A percentile compares a stretch with the other conserved stretches of the same genome.
phyloP scores from a whole-genome alignment of 2,113 vertebrate genomes.

The Ptilorrhoa leucosticta region DNA sequence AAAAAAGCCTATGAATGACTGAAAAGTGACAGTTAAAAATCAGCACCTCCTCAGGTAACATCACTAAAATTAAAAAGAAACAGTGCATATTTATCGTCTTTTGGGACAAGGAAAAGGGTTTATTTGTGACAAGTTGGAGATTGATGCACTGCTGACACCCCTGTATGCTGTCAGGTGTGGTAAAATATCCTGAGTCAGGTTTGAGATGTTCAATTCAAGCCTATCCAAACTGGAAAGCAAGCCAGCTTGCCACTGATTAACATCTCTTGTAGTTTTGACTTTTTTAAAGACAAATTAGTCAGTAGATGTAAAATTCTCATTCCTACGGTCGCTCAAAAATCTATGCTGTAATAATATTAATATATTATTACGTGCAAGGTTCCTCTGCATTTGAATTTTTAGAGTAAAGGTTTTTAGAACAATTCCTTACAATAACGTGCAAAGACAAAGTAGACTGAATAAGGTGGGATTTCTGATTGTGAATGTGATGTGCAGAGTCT shows the following conservation, averaged over 20 bases:
- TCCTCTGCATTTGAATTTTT: not conserved
- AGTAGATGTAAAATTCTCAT: not conserved
- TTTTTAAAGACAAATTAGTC: not conserved
- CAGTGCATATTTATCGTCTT: not conserved
- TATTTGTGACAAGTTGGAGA: not conserved
- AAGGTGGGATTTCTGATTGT: not conserved
- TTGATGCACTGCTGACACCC: not conserved
- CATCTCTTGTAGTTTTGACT: not conserved
- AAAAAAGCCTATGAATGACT: not conserved
- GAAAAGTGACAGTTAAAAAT: not conserved
- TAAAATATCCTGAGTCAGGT: not conserved
- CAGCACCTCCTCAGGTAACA: not conserved
- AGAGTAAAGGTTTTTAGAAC: not conserved
- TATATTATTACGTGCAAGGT: not conserved
- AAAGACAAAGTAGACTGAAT: not conserved
- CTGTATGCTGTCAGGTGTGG: accelerated
- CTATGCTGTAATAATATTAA: not conserved
- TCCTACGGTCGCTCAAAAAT: not conserved
- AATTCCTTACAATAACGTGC: not conserved
- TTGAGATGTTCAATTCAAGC: not conserved
- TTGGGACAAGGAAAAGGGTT: not conserved
- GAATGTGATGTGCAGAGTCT: not conserved
- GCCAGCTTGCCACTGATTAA: not conserved
- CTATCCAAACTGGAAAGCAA: not conserved
- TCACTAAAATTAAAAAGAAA: not conserved